Percentiles rank a stretch among this genome's conserved stretches.
Conservation (phyloP, 2,113 vertebrate species). For the Tetrao urogallus region DNA sequence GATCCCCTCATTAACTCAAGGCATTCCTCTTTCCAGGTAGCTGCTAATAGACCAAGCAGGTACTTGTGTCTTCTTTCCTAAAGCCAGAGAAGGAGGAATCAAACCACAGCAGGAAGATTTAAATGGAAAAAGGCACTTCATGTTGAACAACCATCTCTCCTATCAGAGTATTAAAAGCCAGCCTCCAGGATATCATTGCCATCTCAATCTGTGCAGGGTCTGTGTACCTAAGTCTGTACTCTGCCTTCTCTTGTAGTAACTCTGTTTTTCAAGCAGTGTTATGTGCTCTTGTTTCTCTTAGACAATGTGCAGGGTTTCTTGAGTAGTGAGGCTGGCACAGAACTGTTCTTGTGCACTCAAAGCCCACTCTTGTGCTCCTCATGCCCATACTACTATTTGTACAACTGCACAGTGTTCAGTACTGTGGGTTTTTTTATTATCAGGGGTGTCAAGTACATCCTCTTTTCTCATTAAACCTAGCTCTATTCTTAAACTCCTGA, state of each 20-base stretch:
- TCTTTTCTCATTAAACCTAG: not conserved
- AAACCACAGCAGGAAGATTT: not conserved
- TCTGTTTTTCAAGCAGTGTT: rapidly evolving
- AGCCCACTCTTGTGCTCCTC: not conserved
- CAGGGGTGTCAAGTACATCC: not conserved
- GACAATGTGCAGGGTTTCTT: not conserved
- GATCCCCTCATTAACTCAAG: not conserved
- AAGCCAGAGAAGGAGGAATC: not conserved
- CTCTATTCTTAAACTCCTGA: not conserved
- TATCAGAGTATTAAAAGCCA: not conserved
- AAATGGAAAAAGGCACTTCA: not conserved
- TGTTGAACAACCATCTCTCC: not conserved
- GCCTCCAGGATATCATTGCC: not conserved
- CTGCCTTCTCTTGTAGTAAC: not conserved
- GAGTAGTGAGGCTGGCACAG: not conserved
- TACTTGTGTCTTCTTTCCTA: not conserved
- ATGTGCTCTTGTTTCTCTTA: not conserved
- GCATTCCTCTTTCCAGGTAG: not conserved
- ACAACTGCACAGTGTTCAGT: not conserved
- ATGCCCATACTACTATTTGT: rapidly evolving
- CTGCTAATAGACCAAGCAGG: not conserved
- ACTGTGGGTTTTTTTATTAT: not conserved
- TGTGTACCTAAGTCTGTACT: not conserved
- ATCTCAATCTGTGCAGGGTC: not conserved
- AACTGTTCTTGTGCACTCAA: not conserved